Conservation (phyloP, 2,888 invertebrate species). For the Luffia ferchaultella region DNA sequence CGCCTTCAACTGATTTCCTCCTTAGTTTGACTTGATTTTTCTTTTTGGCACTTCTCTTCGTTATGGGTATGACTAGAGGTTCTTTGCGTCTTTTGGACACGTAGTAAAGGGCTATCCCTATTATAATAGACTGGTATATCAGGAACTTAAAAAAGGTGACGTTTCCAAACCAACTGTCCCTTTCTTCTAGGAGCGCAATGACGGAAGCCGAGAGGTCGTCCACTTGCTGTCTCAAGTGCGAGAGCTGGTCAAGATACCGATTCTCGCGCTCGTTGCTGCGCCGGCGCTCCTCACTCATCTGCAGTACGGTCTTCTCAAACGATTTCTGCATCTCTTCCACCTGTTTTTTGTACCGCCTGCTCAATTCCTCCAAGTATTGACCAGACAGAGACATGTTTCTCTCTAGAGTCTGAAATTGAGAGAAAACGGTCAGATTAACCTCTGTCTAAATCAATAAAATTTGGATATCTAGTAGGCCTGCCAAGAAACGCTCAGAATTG, state of each 20-base stretch:
- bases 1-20: constrained; percentile 73
- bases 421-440: constrained; percentile 12
- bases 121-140: constrained; percentile 53
- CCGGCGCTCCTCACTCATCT: constrained; percentile 75
- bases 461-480: background rate
- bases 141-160: constrained; percentile 64
- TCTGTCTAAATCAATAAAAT: background rate
- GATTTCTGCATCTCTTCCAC: constrained; percentile 93
- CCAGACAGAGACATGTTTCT: constrained; percentile 96
- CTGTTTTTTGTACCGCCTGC: constrained; percentile 93
- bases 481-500: background rate
- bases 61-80: constrained; percentile 30
- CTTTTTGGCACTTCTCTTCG: constrained; percentile 36
- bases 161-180: constrained; percentile 70
- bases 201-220: constrained; percentile 68
- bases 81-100: constrained; percentile 49
- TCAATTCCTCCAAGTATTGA: constrained; percentile 95
- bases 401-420: constrained; percentile 79
- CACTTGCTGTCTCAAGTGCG: constrained; percentile 71
- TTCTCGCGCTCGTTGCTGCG: constrained; percentile 78
- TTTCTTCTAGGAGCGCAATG: constrained; percentile 66
- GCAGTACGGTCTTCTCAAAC: constrained; percentile 78
- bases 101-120: constrained; percentile 57
- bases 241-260: constrained; percentile 80
- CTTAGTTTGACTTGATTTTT: constrained; percentile 43